These are phyloP conservation scores for Tyria jacobaeae DNA, from an alignment of 2,888 invertebrate genomes.

Conservation along the genomic window DNA sequence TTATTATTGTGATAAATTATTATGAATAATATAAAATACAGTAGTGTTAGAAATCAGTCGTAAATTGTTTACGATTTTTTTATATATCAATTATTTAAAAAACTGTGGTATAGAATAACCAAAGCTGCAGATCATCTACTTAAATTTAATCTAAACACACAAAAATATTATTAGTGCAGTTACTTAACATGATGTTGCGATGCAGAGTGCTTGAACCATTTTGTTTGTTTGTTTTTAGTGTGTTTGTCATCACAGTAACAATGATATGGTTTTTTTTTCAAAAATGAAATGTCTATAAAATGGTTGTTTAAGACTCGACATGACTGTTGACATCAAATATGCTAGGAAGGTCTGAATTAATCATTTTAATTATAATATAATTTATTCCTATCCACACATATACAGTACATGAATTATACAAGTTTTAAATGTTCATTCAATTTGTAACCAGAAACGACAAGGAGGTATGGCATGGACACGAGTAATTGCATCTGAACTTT, in stretches of 20 bases:
- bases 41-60: constrained; percentile 15
- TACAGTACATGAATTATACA: too few species aligned
- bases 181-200: not conserved
- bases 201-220: not conserved
- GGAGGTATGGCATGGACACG: too few species aligned
- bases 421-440: too few species aligned
- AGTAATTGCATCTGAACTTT: too few species aligned
- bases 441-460: too few species aligned
- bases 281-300: not conserved
- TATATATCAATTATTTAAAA: constrained; percentile 21
- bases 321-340: not conserved
- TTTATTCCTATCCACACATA: too few species aligned
- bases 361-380: too few species aligned
- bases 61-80: constrained; percentile 9
- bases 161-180: not conserved
- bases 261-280: not conserved
- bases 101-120: constrained; percentile 27
- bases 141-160: not conserved
- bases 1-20: constrained; percentile 55
- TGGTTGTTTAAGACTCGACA: not conserved
- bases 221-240: not conserved
- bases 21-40: constrained; percentile 25
- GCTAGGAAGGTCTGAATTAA: not conserved
- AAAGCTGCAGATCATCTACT: constrained; percentile 31
- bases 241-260: not conserved